A percentile compares a stretch with the other conserved stretches of the same genome.
phyloP scores from a whole-genome alignment of 1,140 invertebrate species.

The Littorina saxatilis region DNA sequence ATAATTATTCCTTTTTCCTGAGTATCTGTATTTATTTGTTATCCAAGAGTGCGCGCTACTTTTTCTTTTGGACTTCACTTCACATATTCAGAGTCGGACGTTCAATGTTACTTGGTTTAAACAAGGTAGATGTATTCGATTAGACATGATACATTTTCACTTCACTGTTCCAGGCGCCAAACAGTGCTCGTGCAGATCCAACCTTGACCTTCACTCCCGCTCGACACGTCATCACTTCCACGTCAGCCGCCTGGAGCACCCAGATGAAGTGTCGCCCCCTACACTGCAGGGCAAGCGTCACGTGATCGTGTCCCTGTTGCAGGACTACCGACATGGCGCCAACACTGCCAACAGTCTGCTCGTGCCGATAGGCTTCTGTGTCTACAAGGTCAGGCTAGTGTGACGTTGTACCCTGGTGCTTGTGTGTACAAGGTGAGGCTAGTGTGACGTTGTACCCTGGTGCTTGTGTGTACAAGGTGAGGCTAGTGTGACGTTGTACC shows the following conservation, averaged over 20 bases:
- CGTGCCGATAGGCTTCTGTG: constrained; percentile 66
- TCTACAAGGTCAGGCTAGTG: constrained; percentile 65
- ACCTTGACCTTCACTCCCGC: constrained; percentile 54
- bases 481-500: neutral
- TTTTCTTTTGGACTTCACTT: too few relatives aligned
- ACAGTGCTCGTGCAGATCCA: constrained; percentile 33
- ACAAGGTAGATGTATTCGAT: too few relatives aligned
- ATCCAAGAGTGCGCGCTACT: too few relatives aligned
- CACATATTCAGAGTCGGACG: too few relatives aligned
- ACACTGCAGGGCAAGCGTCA: constrained; percentile 63
- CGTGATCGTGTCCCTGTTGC: constrained; percentile 66
- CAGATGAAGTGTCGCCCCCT: constrained; percentile 54
- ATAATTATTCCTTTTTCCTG: too few relatives aligned
- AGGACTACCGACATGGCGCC: constrained; percentile 69
- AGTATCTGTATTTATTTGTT: too few relatives aligned
- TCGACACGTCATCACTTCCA: constrained; percentile 60
- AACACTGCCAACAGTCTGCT: constrained; percentile 62
- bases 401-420: neutral
- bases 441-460: neutral
- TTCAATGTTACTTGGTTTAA: too few relatives aligned
- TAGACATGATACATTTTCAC: too few relatives aligned
- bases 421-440: neutral
- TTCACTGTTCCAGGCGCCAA: constrained; percentile 40
- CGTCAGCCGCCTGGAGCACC: constrained; percentile 51
- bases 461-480: neutral